A percentile compares a stretch with the other conserved stretches of the same genome.
phyloP scores from a whole-genome alignment of 2,888 invertebrate genomes.

The Eustalomyia histrio region DNA sequence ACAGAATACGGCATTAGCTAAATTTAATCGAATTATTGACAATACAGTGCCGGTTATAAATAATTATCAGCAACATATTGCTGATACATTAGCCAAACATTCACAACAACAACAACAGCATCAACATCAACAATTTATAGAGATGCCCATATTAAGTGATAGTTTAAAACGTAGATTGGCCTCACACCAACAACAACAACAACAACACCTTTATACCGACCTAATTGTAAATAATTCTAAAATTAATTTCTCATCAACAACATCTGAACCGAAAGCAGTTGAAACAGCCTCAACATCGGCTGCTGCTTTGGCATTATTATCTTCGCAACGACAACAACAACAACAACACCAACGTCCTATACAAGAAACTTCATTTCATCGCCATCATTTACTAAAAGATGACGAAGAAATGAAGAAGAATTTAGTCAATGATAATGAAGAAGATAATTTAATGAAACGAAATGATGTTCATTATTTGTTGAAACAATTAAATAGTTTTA shows the following conservation, averaged over 20 bases:
- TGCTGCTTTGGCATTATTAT: conserved; percentile 52
- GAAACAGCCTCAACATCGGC: conserved; percentile 55
- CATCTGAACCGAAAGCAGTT: conserved; percentile 49
- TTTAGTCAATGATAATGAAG: conserved; percentile 70
- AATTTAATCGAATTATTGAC: conserved; percentile 79
- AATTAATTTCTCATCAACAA: conserved; percentile 60
- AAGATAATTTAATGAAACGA: conserved; percentile 78
- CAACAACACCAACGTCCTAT: conserved; percentile 64
- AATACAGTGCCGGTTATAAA: conserved; percentile 74
- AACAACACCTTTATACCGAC: conserved; percentile 75
- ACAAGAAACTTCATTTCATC: conserved; percentile 50
- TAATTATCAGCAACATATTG: conserved; percentile 69
- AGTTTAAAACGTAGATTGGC: conserved; percentile 69
- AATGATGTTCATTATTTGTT: conserved; percentile 81
- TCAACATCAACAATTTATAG: conserved; percentile 66
- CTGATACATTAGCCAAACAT: conserved; percentile 64
- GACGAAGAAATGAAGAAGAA: conserved; percentile 31
- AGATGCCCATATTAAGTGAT: conserved; percentile 70
- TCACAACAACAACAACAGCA: conserved; percentile 66
- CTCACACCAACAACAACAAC: conserved; percentile 66
- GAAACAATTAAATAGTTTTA: conserved; percentile 80
- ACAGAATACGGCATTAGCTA: conserved; percentile 78
- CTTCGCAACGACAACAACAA: conserved; percentile 39
- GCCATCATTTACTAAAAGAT: conserved; percentile 62
- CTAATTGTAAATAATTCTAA: conserved; percentile 72